Evolutionary conservation across 2,113 vertebrate genomes (phyloP), one percentile per base, ranked within the genome.

Genomic region (Labeo rohita): DNA sequence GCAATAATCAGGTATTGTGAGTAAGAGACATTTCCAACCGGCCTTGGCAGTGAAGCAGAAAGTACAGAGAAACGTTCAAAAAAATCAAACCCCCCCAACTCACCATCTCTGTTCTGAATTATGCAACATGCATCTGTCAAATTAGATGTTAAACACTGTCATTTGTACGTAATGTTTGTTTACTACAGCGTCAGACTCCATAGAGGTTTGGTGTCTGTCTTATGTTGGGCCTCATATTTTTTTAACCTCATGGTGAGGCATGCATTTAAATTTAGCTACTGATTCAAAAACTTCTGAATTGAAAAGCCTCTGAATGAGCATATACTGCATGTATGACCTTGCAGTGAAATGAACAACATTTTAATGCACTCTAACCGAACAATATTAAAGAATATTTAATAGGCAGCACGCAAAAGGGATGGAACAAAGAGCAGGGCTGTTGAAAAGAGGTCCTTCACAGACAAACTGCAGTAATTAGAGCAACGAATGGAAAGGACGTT

Each of bases 1-100:
- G 66, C 73, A 83, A 54, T 78, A 84, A 70, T 83, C 72, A 52
- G 79, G 79, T 45, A 72, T 23, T 70, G 59, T 43, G 45, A n/a
- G 49, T 45, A 47, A 54, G 61, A 85, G 61, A 79, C 34, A 59
- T 72, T n/a, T 65, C 49, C 16, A 80, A 45, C 77, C 2, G 12
- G 36, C 36, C 77, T 36, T 61, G 6, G 54, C 56, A 61, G 36
- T n/a, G 52, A 56, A 56, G 76, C 34, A 79, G 75, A 56, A 54
- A 79, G 16, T 39, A 59, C 52, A 54, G 34, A 12, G 4, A 54
- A 28, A 77, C 15, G 18, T 70, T 28, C n/a, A 80, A 43, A 61
- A 79, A 39, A 16, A 56, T 39, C 16, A 78, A 36, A 43, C 7
- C 36, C 28, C 28, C 34, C 23, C 18, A 45, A 45, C 18, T 45